A percentile compares a stretch with the other conserved stretches of the same genome.
These are phyloP conservation scores for Polietes domitor DNA, from an alignment of 2,888 invertebrate species.

Conservation along the genomic window DNA sequence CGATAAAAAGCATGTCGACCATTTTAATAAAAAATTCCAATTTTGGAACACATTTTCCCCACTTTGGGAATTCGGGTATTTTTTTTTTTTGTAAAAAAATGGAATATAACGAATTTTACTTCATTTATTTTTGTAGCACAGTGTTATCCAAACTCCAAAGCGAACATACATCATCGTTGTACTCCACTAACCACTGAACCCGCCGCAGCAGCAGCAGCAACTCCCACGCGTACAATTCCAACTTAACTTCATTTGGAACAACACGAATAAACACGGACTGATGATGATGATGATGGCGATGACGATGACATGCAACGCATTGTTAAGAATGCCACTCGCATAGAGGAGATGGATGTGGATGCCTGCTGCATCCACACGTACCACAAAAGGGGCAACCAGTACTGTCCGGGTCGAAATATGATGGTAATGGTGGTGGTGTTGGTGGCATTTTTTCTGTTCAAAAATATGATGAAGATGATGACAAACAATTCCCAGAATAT, in stretches of 20 bases:
- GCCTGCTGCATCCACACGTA: background rate
- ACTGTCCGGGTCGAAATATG: too few relatives aligned
- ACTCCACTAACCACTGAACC: background rate
- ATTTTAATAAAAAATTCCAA: too few relatives aligned
- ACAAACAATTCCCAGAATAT: constrained; percentile 28
- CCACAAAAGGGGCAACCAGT: background rate
- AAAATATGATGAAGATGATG: constrained; percentile 22
- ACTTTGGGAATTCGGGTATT: too few relatives aligned
- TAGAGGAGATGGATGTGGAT: background rate
- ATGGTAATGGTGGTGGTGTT: background rate
- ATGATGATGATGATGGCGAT: background rate
- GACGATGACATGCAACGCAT: constrained; percentile 10
- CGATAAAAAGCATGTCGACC: too few relatives aligned
- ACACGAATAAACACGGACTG: background rate
- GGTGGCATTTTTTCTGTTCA: constrained; percentile 7
- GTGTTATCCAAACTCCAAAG: background rate
- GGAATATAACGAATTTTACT: too few relatives aligned
- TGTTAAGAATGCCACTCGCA: background rate
- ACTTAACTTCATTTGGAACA: constrained; percentile 10
- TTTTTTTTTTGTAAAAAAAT: too few relatives aligned
- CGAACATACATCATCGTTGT: background rate
- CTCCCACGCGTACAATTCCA: constrained; percentile 17
- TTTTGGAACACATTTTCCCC: too few relatives aligned
- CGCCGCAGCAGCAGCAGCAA: too few relatives aligned
- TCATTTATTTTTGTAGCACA: too few relatives aligned